These are phyloP conservation scores for Dinoponera quadriceps DNA, from an alignment of 1,140 invertebrate genomes.

Conservation along the genomic window DNA sequence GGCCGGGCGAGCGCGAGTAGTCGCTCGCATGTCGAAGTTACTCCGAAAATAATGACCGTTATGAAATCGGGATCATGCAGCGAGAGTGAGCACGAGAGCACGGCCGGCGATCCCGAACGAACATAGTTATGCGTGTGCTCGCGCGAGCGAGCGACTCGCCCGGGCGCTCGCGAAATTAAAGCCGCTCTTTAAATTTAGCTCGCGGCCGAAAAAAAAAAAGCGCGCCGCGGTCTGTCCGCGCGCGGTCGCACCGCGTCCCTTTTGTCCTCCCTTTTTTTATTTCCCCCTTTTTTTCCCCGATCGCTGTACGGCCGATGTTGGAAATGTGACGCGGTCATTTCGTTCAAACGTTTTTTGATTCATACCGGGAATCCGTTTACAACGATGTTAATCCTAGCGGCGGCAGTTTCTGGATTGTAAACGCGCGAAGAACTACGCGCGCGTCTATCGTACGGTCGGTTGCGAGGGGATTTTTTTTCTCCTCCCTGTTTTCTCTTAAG, in stretches of 20 bases:
- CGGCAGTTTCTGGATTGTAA: constrained; percentile 8
- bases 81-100: constrained; percentile 1
- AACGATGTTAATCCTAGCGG: constrained; percentile 29
- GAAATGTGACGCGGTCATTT: constrained; percentile 27
- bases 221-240: not conserved
- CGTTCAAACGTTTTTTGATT: constrained; percentile 19
- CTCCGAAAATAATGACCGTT: constrained; percentile 53
- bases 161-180: constrained; percentile 38
- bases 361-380: constrained; percentile 29
- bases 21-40: constrained; percentile 9
- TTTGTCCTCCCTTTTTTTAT: not conserved
- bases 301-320: not conserved
- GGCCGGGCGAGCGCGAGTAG: not conserved
- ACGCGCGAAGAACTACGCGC: not conserved
- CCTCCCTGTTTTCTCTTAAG: too few relatives aligned
- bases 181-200: constrained; percentile 43
- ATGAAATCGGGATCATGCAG: constrained; percentile 51
- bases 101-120: too few relatives aligned
- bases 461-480: too few relatives aligned
- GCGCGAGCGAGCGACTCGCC: too few relatives aligned
- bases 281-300: not conserved
- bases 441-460: not conserved
- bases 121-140: not conserved
- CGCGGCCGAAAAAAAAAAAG: not conserved
- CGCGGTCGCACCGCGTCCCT: not conserved